phyloP scores from a whole-genome alignment of 2,113 vertebrate genomes.

The Parus major region DNA sequence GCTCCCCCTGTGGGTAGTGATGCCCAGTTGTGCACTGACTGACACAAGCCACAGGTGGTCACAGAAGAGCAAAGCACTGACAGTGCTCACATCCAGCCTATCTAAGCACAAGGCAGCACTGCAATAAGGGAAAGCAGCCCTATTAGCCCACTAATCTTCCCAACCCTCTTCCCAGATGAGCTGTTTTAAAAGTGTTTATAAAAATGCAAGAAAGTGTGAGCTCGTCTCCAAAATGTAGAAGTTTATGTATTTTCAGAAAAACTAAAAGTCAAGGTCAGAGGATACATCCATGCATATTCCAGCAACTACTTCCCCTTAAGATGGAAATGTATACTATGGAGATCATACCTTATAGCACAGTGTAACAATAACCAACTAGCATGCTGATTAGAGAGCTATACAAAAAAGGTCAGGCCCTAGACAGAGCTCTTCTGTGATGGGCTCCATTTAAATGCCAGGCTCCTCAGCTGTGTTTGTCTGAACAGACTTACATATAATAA shows the following conservation, averaged over 20 bases:
- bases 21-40: neutral
- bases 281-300: neutral
- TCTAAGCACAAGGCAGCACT: neutral
- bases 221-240: neutral
- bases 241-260: neutral
- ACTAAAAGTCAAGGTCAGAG: neutral
- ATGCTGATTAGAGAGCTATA: constrained; percentile 52
- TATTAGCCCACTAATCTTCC: neutral
- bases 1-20: fast-evolving
- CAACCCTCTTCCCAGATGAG: neutral
- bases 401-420: constrained; percentile 50
- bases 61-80: neutral
- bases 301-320: neutral
- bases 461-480: constrained; percentile 44
- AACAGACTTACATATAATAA: constrained; percentile 40
- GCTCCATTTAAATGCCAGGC: constrained; percentile 52
- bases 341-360: constrained; percentile 18
- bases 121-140: neutral
- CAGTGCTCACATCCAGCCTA: neutral
- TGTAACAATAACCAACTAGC: constrained; percentile 48
- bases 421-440: neutral
- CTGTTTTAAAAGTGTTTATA: neutral
- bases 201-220: neutral
- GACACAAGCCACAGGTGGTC: fast-evolving
- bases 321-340: constrained; percentile 33